These are phyloP conservation scores for Macrophya alboannulata DNA, from an alignment of 2,888 invertebrate species.

Conservation along the genomic window DNA sequence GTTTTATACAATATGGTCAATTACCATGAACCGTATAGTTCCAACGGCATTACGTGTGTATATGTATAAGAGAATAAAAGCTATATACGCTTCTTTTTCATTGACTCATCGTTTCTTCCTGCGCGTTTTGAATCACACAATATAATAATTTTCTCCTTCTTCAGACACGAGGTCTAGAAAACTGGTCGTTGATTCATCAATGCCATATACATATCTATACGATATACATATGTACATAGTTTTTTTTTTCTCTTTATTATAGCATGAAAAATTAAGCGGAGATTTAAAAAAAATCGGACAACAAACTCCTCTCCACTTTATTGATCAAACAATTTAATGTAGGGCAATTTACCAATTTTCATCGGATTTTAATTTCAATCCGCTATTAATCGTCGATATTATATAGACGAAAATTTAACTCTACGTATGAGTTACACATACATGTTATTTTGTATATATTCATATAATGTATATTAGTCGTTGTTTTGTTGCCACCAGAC, in stretches of 20 bases:
- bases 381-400: neutral
- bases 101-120: constrained; percentile 1
- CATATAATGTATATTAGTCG: neutral
- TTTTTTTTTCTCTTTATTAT: neutral
- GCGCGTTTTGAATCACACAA: neutral
- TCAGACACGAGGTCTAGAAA: neutral
- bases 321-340: neutral
- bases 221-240: neutral
- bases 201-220: neutral
- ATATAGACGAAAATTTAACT: neutral
- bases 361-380: neutral
- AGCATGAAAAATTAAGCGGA: neutral
- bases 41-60: neutral
- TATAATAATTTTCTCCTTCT: constrained; percentile 1
- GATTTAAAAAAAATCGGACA: neutral
- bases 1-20: neutral
- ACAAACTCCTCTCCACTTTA: neutral
- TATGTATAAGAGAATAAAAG: neutral
- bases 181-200: constrained; percentile 28
- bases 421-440: too few relatives aligned
- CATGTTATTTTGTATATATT: neutral
- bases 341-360: neutral
- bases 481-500: constrained; percentile 5
- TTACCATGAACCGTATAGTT: neutral
- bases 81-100: neutral